Percentiles rank a stretch among this genome's conserved stretches.
Evolutionary conservation across 2,113 vertebrate genomes (phyloP).

Genomic region (Megalops atlanticus): DNA sequence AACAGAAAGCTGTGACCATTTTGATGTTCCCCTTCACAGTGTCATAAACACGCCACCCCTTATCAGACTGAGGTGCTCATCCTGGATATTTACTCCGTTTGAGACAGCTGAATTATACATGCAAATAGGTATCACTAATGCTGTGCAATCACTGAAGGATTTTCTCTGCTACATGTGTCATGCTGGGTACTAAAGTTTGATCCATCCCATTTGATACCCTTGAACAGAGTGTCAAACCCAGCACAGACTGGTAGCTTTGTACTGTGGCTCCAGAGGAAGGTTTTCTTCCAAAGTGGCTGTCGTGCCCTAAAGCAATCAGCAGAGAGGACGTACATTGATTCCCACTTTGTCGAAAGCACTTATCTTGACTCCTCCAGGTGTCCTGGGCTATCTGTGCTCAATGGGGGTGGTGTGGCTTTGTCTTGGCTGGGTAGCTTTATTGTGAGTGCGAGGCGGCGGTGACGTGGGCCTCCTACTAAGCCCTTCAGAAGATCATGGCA

Average conservation of each 20-base stretch:
- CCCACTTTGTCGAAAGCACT: conserved; percentile 1
- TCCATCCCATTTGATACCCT: background rate
- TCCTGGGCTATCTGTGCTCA: background rate
- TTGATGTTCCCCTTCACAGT: background rate
- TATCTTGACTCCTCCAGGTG: background rate
- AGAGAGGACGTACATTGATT: background rate
- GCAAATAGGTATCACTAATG: background rate
- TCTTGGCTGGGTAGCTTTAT: background rate
- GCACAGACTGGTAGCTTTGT: background rate
- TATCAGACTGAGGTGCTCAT: background rate
- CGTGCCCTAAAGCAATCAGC: background rate
- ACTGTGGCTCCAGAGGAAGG: background rate
- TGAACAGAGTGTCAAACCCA: background rate
- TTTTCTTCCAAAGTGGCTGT: background rate
- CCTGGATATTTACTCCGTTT: background rate
- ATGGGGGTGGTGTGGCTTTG: background rate
- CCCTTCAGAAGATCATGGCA: background rate
- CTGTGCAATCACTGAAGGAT: background rate
- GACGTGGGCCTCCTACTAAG: background rate
- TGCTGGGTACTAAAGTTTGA: background rate
- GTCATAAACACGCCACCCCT: background rate
- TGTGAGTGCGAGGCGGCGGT: background rate
- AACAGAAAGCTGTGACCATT: background rate
- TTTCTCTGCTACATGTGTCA: background rate
- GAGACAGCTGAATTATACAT: background rate